Percentiles rank a stretch among this genome's conserved stretches.
Conservation (phyloP, 2,113 vertebrate species). For the Anhinga anhinga region DNA sequence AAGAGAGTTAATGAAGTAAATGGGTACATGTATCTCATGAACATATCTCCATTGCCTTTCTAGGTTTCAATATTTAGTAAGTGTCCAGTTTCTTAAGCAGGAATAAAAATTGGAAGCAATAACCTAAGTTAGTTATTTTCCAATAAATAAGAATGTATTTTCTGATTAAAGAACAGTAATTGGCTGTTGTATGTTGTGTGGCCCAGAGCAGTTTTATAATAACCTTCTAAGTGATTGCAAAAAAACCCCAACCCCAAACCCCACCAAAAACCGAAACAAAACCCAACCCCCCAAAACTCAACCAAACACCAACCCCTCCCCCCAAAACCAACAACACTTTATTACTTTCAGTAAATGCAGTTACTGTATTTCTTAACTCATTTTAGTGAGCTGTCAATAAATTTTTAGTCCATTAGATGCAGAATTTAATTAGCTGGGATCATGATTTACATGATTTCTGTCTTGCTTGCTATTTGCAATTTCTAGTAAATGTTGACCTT, state of each 20-base stretch:
- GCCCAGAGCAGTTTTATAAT: constrained; percentile 66
- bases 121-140: constrained; percentile 51
- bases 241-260: neutral
- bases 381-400: constrained; percentile 72
- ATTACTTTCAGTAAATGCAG: constrained; percentile 60
- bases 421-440: constrained; percentile 72
- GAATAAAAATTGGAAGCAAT: constrained; percentile 58
- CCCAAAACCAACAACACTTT: neutral
- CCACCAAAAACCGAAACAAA: too few relatives aligned
- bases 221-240: constrained; percentile 48
- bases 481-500: constrained; percentile 64
- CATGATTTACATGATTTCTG: constrained; percentile 67
- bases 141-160: constrained; percentile 53
- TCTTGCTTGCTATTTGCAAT: constrained; percentile 59
- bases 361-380: constrained; percentile 67
- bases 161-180: constrained; percentile 66
- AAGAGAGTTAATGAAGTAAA: constrained; percentile 44
- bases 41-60: neutral
- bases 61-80: constrained; percentile 50
- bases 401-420: constrained; percentile 69
- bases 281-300: neutral
- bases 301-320: too few relatives aligned
- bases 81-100: constrained; percentile 36
- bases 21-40: neutral
- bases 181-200: constrained; percentile 48